Percentiles rank a stretch among this genome's conserved stretches.
These are phyloP conservation scores for Drosophila sp. DNA, from an alignment of 1,140 invertebrate species.

Conservation along the genomic window DNA sequence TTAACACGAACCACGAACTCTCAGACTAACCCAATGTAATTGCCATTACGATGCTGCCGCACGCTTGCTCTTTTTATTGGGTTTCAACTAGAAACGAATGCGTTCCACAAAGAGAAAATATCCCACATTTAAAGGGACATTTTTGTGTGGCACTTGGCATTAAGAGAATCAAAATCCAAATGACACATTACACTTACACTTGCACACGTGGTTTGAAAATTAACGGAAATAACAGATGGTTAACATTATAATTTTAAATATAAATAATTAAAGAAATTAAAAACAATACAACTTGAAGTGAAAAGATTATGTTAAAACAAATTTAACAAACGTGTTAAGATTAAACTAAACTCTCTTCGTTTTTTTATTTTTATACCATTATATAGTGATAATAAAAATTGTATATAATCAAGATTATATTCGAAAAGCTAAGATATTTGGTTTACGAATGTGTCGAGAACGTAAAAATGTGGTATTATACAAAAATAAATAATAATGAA, in stretches of 20 bases:
- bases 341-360: too few species aligned
- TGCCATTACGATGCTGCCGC: slow-evolving; percentile 68
- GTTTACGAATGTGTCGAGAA: too few species aligned
- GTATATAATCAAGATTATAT: too few species aligned
- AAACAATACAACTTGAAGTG: neutral
- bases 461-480: too few species aligned
- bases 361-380: too few species aligned
- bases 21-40: slow-evolving; percentile 75
- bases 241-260: neutral
- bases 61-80: slow-evolving; percentile 66
- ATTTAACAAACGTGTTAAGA: too few species aligned
- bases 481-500: too few species aligned
- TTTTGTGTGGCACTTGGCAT: slow-evolving; percentile 22
- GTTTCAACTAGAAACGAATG: slow-evolving; percentile 37
- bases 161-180: neutral
- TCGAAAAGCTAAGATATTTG: too few species aligned
- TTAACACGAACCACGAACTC: slow-evolving; percentile 53
- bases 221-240: neutral
- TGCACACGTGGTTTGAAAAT: neutral
- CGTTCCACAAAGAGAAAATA: slow-evolving; percentile 69
- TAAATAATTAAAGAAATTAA: neutral
- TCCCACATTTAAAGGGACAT: slow-evolving; percentile 28
- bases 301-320: too few species aligned
- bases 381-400: too few species aligned
- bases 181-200: neutral